phyloP scores from a whole-genome alignment of 2,888 invertebrate species.

The Neocrepidodera transversa region DNA sequence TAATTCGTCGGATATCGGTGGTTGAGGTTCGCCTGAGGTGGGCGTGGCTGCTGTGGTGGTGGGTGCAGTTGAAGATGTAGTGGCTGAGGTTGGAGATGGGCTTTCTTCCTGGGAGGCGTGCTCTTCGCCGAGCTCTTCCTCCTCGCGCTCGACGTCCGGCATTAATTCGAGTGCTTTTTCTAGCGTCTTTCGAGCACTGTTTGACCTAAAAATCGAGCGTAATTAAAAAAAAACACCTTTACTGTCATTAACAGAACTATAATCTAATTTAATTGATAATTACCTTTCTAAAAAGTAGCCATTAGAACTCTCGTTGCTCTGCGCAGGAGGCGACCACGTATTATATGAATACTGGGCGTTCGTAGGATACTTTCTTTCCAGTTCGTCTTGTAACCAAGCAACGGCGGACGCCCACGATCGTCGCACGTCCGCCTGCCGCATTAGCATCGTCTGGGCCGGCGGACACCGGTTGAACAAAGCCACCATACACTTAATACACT shows the following conservation, averaged over 20 bases:
- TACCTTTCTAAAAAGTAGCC: slow-evolving; percentile 77
- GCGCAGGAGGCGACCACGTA: slow-evolving; percentile 93
- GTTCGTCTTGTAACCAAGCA: slow-evolving; percentile 94
- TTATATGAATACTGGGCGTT: slow-evolving; percentile 83
- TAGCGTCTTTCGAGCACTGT: slow-evolving; percentile 89
- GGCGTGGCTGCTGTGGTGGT: slow-evolving; percentile 25
- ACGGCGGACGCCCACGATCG: slow-evolving; percentile 88
- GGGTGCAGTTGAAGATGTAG: slow-evolving; percentile 9
- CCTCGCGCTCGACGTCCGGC: slow-evolving; percentile 68
- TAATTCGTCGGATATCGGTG: slow-evolving; percentile 42
- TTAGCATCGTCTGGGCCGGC: slow-evolving; percentile 78
- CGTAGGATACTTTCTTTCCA: slow-evolving; percentile 76
- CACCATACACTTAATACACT: slow-evolving; percentile 95
- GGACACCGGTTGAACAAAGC: slow-evolving; percentile 87
- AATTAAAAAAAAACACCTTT: no score
- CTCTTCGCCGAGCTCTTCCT: slow-evolving; percentile 56
- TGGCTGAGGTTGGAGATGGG: slow-evolving; percentile 2
- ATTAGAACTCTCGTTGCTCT: slow-evolving; percentile 93
- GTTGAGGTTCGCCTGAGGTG: background rate
- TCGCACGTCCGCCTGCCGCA: slow-evolving; percentile 78
- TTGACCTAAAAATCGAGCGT: slow-evolving; percentile 76
- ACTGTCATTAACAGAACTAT: no score
- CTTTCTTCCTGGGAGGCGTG: slow-evolving; percentile 55
- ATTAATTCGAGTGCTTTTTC: slow-evolving; percentile 79
- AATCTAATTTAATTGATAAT: no score